Base-by-base conservation (phyloP, 2,113 vertebrate species). In the Nannobrachium achirus region DNA sequence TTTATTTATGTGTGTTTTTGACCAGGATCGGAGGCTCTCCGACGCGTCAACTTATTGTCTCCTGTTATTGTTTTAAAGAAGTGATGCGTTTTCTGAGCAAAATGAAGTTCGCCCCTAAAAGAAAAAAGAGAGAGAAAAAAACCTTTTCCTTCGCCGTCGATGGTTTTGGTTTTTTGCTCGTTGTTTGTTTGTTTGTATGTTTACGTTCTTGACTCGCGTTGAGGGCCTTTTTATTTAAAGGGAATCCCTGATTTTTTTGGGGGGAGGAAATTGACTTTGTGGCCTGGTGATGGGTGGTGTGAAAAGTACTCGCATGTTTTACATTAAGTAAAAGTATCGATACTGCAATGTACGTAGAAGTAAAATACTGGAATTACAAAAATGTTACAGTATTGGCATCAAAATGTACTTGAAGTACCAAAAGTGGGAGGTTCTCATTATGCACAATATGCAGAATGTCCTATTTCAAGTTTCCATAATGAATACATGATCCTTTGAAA, bases 221-320 rank as follows among this genome's bases (percentile, higher is more conserved):
- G 62, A 39, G 38, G 11, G 44, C 42, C 20, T 38, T 14, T 48
- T 52, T 14, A 0, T 4, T 44, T 39, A 18, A 2, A 0, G 42
- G 3, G 42, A 67, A 57, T 64, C 58, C 76, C 79, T 66, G 70
- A 48, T 11, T 60, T 8, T n/a, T n/a, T n/a, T n/a, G n/a, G n/a
- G 2, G 74, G 69, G 44, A 70, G 59, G 75, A 70, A 64, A 59
- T 11, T 56, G 73, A 75, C 63, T 77, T 75, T 69, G 66, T 82
- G 86, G 86, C 79, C 81, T 84, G 25, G 78, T 82, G 81, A 77
- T 76, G 56, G 11, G 33, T 7, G 80, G 73, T 77, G 69, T 44
- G 44, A 82, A 4, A 48, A 62, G 63, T 60, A 63, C 38, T 50
- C 45, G 39, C 15, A 71, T 86, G 73, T 83, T 83, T 66, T 45